Conservation (phyloP, 2,888 invertebrate species). For the Euclidia mi region DNA sequence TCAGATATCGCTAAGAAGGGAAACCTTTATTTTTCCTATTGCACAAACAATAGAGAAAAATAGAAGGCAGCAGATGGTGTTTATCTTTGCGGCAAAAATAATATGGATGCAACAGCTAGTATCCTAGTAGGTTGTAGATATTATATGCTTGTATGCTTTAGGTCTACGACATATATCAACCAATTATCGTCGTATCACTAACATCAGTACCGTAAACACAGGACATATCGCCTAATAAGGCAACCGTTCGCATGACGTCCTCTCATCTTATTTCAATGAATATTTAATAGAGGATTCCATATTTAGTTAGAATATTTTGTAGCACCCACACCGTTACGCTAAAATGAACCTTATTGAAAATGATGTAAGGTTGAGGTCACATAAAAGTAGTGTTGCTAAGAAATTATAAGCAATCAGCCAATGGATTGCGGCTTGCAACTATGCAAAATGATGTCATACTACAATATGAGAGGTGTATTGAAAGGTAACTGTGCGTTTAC, state of each 20-base stretch:
- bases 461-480: conserved; percentile 33
- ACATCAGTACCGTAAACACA: conserved; percentile 28
- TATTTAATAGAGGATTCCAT: conserved; percentile 46
- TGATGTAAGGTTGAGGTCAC: conserved; percentile 20
- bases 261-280: conserved; percentile 37
- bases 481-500: conserved; percentile 19
- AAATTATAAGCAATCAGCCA: conserved; percentile 40
- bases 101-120: too few relatives aligned
- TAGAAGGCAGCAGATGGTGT: too few relatives aligned
- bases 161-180: too few relatives aligned
- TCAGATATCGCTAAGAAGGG: too few relatives aligned
- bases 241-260: conserved; percentile 42
- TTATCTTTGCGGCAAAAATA: too few relatives aligned
- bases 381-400: conserved; percentile 7
- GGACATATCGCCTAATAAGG: conserved; percentile 44
- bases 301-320: conserved; percentile 45
- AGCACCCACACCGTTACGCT: conserved; percentile 7
- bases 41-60: too few relatives aligned
- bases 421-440: conserved; percentile 41
- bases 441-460: conserved; percentile 55
- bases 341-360: conserved; percentile 17
- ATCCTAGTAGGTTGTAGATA: too few relatives aligned
- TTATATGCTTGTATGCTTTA: too few relatives aligned
- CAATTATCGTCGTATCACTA: conserved; percentile 31
- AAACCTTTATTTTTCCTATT: too few relatives aligned